Conservation (phyloP, 2,113 vertebrate species). For the Melanostigma gelatinosum region DNA sequence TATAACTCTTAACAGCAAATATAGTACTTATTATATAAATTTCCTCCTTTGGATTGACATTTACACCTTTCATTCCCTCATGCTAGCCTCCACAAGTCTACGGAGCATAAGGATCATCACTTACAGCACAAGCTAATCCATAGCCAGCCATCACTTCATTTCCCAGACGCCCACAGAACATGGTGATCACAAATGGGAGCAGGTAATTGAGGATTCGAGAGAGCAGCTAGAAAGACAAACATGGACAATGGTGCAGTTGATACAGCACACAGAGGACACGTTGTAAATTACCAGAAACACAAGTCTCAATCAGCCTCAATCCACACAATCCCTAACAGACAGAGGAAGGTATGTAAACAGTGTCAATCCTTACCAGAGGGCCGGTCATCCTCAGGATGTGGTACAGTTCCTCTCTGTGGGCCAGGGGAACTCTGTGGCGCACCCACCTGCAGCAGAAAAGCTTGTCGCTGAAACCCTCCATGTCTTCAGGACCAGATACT, state of each 20-base stretch:
- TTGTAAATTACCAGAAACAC: neutral
- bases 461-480: conserved; percentile 61
- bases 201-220: conserved; percentile 89
- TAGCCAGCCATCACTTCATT: conserved; percentile 90
- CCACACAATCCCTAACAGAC: neutral
- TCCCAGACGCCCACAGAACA: conserved; percentile 94
- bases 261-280: neutral
- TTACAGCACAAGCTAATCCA: conserved; percentile 71
- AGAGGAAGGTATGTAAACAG: neutral
- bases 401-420: conserved; percentile 78
- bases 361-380: conserved; percentile 77
- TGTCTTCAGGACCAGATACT: conserved; percentile 22
- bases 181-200: conserved; percentile 90
- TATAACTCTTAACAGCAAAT: conserved; percentile 15
- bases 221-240: conserved; percentile 82
- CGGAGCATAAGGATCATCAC: conserved; percentile 13
- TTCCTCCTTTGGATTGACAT: neutral
- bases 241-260: conserved; percentile 7
- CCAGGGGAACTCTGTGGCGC: conserved; percentile 64
- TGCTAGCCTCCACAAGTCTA: neutral
- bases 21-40: conserved; percentile 20
- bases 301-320: neutral
- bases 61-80: neutral
- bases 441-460: conserved; percentile 74
- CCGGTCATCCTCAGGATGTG: conserved; percentile 80